phyloP scores from a whole-genome alignment of 2,113 vertebrate species.

The Ceyx melanurus region DNA sequence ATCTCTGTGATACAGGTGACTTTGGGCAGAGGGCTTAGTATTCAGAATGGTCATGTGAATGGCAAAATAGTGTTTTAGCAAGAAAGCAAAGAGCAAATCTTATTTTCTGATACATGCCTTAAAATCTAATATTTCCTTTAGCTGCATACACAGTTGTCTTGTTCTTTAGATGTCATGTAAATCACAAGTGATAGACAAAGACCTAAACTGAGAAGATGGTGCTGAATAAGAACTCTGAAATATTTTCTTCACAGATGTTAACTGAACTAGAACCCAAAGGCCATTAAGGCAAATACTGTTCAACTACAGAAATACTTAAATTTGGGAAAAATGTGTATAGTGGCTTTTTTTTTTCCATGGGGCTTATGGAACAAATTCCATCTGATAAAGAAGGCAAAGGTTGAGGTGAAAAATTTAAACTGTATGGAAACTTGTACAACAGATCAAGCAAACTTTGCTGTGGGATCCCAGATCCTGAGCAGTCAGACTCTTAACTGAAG shows the following conservation, averaged over 20 bases:
- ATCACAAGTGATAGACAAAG: neutral
- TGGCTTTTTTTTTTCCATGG: neutral
- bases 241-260: neutral
- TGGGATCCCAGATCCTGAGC: neutral
- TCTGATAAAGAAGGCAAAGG: neutral
- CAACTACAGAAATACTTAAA: neutral
- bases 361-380: neutral
- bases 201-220: neutral
- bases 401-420: neutral
- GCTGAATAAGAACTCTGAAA: neutral
- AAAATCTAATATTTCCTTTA: neutral
- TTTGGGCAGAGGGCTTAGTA: neutral
- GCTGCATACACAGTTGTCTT: neutral
- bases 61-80: neutral
- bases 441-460: neutral
- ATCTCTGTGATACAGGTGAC: neutral
- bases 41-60: neutral
- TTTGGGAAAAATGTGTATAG: neutral
- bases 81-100: neutral
- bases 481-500: neutral
- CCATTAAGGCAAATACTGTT: neutral
- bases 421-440: neutral
- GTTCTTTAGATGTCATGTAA: neutral
- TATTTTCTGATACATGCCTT: neutral
- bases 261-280: neutral